Evolutionary conservation across 1,140 invertebrate genomes (phyloP), one percentile per base, ranked within the genome.

Genomic region (Drosophila arawakana): DNA sequence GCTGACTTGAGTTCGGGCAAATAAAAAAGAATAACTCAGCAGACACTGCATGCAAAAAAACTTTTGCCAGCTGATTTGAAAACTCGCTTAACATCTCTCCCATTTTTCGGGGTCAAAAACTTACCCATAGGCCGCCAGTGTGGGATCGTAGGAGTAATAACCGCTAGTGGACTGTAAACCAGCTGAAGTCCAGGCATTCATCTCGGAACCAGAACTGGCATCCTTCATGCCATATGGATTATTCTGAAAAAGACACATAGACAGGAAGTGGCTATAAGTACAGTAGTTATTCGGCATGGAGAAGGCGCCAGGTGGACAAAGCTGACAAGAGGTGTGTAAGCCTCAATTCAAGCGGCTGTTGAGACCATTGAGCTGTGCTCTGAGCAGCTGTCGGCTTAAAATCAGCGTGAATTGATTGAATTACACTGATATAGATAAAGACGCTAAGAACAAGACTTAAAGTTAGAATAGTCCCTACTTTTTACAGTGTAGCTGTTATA

Each of bases 81-180:
- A 21, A 54, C 49, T 55, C 30, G 66, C 44, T 55, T 55, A 34
- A 37, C 18, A 46, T 25, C 15, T 1, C 41, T 50, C 4, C 11
- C 10, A 46, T 49, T 18, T 34, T 34, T 55, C 10, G n/a, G 66
- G 37, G 41, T 49, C n/a, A 52, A 21, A 69, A 46, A 95, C 96
- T 96, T 95, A 98, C 97, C 97, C 97, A 93, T 98, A 98, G 86
- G 97, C 97, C 43, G 97, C 97, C 75, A 98, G 94, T 83, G 97
- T 96, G 69, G 97, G 97, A 94, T 98, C 97, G 93, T 98, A 98
- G 67, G 97, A 96, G 94, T 98, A 98, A 94, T 98, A 98, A 77
- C 96, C 96, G 60, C 96, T 96, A 50, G 96, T 96, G 77, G 97
- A 96, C 93, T 97, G 97, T 35, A 98, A 95, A 62, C 97, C 96